Base-by-base conservation (phyloP, 64 coral and sea anemone genomes). In the Pocillopora verrucosa region DNA sequence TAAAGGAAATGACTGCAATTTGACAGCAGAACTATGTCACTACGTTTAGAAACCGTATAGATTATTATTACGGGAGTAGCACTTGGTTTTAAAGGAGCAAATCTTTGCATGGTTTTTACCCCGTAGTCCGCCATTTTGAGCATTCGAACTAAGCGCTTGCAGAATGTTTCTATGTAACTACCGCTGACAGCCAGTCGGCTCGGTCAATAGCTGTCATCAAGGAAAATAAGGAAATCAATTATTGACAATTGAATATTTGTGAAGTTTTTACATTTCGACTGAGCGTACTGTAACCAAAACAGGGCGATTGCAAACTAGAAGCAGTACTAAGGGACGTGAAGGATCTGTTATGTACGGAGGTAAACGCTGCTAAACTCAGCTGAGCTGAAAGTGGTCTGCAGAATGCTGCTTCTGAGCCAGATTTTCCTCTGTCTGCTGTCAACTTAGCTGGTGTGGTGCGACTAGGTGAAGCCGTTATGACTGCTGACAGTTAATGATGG, bases 41-140 rank as follows among this genome's bases (percentile, higher is more conserved):
- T 84, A 2, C 81, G 81, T 13, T 84, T 84, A 30, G 81, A 56
- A n/a, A 70, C 41, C 36, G 64, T 57, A 15, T 70, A 11, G 65
- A 38, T 15, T 16, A 56, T 37, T 36, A 84, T 84, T 34, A 38
- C 56, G 25, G 62, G 11, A 57, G 61, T 9, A 24, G 36, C 13
- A 56, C 0, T 70, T 24, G 81, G 0, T 2, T 57, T 56, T 24
- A 57, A 19, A 70, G 81, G 56, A 4, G 61, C 62, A 84, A 84
- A 84, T 38, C 67, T 84, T n/a, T 58, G 81, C 20, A 84, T 11
- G 37, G 81, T 84, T 84, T 84, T 84, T 20, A 84, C 81, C 56
- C 20, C 63, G 1, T 19, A 9, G 36, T 67, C 37, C 81, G 81
- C 81, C 81, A 84, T 84, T 72, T 84, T 84, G 34, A 7, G 22